A percentile compares a stretch with the other conserved stretches of the same genome.
These are phyloP conservation scores for Rhynchopsitta pachyrhyncha DNA, from an alignment of 2,113 vertebrate genomes.

Conservation along the genomic window DNA sequence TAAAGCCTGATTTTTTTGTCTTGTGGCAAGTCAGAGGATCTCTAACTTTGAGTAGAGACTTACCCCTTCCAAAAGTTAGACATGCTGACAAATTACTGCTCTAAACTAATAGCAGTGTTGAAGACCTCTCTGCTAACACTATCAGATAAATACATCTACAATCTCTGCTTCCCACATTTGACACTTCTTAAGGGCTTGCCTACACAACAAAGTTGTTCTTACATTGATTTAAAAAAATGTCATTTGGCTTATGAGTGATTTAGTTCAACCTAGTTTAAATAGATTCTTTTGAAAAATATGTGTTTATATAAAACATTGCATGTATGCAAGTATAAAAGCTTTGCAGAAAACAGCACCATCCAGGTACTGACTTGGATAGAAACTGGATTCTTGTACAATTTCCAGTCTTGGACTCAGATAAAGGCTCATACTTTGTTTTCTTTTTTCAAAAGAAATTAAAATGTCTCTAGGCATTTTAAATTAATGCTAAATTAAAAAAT, in stretches of 20 bases:
- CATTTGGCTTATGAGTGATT: conserved; percentile 43
- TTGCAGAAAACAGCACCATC: background rate
- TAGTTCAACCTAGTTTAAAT: conserved; percentile 14
- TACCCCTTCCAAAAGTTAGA: background rate
- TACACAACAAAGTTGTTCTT: conserved; percentile 56
- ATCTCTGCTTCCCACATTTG: conserved; percentile 58
- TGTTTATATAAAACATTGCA: conserved; percentile 17
- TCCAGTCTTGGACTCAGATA: conserved; percentile 4
- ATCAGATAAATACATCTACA: conserved; percentile 38
- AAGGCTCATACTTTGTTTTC: conserved; percentile 1
- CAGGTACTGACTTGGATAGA: conserved; percentile 8
- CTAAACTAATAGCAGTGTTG: conserved; percentile 8
- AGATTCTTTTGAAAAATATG: background rate
- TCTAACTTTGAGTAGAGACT: background rate
- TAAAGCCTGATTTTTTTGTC: background rate
- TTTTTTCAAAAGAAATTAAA: background rate
- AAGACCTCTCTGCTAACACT: conserved; percentile 48
- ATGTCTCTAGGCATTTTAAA: conserved; percentile 22
- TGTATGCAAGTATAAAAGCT: background rate
- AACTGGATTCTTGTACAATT: background rate
- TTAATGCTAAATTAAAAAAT: background rate
- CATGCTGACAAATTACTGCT: background rate
- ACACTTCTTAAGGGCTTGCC: conserved; percentile 52
- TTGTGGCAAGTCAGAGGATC: background rate
- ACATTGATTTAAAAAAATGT: conserved; percentile 26